These are phyloP conservation scores for Ochotona curzoniae DNA, from an alignment of 2,113 vertebrate genomes.

Conservation along the genomic window DNA sequence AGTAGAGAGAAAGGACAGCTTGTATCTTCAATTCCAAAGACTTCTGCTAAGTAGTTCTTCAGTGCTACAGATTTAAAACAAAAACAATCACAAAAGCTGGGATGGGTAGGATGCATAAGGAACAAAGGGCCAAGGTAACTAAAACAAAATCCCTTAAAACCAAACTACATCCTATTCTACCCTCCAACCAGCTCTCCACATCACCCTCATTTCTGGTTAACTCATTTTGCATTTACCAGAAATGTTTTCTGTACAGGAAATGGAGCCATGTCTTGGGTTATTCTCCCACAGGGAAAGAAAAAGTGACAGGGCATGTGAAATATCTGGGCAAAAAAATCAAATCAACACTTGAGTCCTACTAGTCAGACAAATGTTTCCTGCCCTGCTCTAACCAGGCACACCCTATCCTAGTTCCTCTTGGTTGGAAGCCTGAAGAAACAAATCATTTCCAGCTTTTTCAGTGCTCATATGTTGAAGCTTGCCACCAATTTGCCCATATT, in stretches of 20 bases:
- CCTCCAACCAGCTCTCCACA: too few relatives aligned
- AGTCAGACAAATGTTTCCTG: background rate
- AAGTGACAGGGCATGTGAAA: background rate
- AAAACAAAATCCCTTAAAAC: constrained; percentile 19
- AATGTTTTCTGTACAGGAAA: background rate
- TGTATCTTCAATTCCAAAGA: background rate
- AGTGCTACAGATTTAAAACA: background rate
- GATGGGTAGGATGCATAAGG: background rate
- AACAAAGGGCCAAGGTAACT: background rate
- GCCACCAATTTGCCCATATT: background rate
- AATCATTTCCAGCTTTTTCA: background rate
- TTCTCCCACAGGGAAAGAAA: background rate
- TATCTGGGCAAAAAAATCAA: background rate
- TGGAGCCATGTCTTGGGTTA: background rate
- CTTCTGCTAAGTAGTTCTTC: background rate
- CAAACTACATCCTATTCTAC: background rate
- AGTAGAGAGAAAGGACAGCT: background rate
- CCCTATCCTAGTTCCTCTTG: background rate
- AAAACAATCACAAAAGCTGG: background rate
- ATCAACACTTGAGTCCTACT: background rate
- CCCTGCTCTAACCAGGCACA: background rate
- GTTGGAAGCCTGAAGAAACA: background rate
- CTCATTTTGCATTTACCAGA: background rate
- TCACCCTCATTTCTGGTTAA: background rate
- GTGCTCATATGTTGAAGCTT: background rate